Percentiles rank a stretch among this genome's conserved stretches.
These are phyloP conservation scores for Athalia cordata DNA, from an alignment of 2,888 invertebrate genomes.

Conservation along the genomic window DNA sequence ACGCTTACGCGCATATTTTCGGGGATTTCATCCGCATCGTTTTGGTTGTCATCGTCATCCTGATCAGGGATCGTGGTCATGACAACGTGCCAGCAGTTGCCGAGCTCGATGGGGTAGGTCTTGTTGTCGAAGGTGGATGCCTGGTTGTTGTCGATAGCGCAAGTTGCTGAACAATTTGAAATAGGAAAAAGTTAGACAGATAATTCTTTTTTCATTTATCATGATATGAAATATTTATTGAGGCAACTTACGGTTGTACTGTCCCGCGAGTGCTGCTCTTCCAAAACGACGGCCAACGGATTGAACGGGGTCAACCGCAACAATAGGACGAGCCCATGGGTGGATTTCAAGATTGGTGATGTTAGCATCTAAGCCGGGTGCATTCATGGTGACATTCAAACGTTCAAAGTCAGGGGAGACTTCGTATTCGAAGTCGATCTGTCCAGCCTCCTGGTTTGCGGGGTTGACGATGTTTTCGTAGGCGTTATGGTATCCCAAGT, in stretches of 20 bases:
- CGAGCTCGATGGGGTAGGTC: constrained; percentile 76
- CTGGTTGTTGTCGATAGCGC: constrained; percentile 77
- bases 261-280: constrained; percentile 35
- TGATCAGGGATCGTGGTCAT: constrained; percentile 72
- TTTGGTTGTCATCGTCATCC: constrained; percentile 26
- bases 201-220: neutral
- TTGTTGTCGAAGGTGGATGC: constrained; percentile 81
- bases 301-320: constrained; percentile 19
- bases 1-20: constrained; percentile 71
- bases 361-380: constrained; percentile 31
- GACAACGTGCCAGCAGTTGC: constrained; percentile 79
- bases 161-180: constrained; percentile 75
- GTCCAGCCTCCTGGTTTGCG: constrained; percentile 20
- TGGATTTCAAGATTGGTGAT: constrained; percentile 25
- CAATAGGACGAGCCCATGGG: constrained; percentile 17
- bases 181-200: constrained; percentile 47
- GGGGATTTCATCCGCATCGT: constrained; percentile 70
- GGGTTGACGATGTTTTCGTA: constrained; percentile 34
- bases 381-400: constrained; percentile 32
- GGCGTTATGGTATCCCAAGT: constrained; percentile 15
- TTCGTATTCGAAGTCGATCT: constrained; percentile 34
- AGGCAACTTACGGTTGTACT: constrained; percentile 33
- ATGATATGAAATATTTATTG: neutral
- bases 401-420: constrained; percentile 25
- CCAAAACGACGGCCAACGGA: constrained; percentile 11